phyloP scores from a whole-genome alignment of 92 coral and sea anemone genomes.

The Porites cylindrica region DNA sequence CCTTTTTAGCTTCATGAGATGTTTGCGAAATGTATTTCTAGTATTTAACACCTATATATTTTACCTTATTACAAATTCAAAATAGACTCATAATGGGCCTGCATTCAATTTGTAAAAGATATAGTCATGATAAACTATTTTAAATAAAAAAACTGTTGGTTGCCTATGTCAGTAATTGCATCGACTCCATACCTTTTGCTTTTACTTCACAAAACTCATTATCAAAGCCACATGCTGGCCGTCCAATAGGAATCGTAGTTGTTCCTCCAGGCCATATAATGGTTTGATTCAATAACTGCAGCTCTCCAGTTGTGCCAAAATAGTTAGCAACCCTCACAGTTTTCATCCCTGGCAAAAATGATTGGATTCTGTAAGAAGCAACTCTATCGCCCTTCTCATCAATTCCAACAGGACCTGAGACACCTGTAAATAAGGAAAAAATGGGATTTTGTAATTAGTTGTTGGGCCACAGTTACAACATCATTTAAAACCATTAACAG shows the following conservation, averaged over 20 bases:
- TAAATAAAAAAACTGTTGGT: too few relatives aligned
- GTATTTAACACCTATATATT: too few relatives aligned
- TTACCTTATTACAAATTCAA: too few relatives aligned
- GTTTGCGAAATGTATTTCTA: too few relatives aligned
- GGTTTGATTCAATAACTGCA: slow-evolving; percentile 47
- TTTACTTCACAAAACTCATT: slow-evolving; percentile 65
- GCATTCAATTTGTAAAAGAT: too few relatives aligned
- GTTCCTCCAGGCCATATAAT: slow-evolving; percentile 82
- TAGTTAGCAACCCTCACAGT: slow-evolving; percentile 52
- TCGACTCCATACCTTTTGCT: slow-evolving; percentile 52
- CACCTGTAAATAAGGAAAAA: slow-evolving; percentile 43
- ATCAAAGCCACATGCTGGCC: slow-evolving; percentile 86
- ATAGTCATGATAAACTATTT: too few relatives aligned
- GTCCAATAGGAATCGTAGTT: slow-evolving; percentile 74
- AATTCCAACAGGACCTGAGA: slow-evolving; percentile 67
- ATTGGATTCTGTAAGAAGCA: slow-evolving; percentile 59
- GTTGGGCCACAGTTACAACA: neutral
- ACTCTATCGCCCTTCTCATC: slow-evolving; percentile 74
- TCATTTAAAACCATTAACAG: too few relatives aligned
- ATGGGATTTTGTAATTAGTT: too few relatives aligned
- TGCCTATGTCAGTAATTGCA: too few relatives aligned
- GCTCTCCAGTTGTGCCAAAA: slow-evolving; percentile 51
- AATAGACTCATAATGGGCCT: too few relatives aligned
- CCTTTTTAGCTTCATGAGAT: too few relatives aligned
- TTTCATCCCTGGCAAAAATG: neutral